Percentiles rank a stretch among this genome's conserved stretches.
Evolutionary conservation across 2,797 vertebrate genomes (phyloP).

Genomic region (Xerus rutilus): DNA sequence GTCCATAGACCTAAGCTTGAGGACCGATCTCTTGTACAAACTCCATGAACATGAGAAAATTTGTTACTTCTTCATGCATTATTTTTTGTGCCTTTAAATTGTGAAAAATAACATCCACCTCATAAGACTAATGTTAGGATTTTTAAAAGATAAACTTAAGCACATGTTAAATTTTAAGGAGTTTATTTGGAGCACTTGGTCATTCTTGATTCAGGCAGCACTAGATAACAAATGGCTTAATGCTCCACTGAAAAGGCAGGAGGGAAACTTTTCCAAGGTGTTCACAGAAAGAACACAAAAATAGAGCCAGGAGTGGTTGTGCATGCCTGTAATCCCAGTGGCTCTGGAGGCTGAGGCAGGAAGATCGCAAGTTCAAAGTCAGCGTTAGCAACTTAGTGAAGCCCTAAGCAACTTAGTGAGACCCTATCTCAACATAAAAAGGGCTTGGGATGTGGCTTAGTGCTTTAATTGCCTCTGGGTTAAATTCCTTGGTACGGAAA

Average conservation of each 20-base stretch:
- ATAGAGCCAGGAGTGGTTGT: too few relatives aligned
- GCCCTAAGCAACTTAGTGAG: too few relatives aligned
- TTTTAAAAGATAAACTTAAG: neutral
- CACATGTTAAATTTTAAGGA: neutral
- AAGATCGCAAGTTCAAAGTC: too few relatives aligned
- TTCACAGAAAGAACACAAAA: neutral
- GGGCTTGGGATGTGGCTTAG: too few relatives aligned
- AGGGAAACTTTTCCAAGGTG: neutral
- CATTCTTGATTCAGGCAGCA: neutral
- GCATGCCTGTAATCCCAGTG: too few relatives aligned
- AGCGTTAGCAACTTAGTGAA: too few relatives aligned
- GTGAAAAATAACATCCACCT: neutral
- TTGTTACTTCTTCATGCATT: neutral
- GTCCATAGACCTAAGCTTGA: accelerated
- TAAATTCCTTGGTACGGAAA: too few relatives aligned
- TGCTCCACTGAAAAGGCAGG: neutral
- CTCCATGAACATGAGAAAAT: neutral
- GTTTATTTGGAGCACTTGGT: neutral
- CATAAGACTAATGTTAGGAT: neutral
- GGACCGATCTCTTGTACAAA: neutral
- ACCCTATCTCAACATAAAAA: too few relatives aligned
- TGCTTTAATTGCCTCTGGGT: too few relatives aligned
- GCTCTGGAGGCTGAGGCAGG: too few relatives aligned
- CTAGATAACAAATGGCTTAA: neutral
- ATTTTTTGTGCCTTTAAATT: neutral